Evolutionary conservation across 2,888 invertebrate species (phyloP), one percentile per base, ranked within the genome.

Genomic region (Ormia ochracea): DNA sequence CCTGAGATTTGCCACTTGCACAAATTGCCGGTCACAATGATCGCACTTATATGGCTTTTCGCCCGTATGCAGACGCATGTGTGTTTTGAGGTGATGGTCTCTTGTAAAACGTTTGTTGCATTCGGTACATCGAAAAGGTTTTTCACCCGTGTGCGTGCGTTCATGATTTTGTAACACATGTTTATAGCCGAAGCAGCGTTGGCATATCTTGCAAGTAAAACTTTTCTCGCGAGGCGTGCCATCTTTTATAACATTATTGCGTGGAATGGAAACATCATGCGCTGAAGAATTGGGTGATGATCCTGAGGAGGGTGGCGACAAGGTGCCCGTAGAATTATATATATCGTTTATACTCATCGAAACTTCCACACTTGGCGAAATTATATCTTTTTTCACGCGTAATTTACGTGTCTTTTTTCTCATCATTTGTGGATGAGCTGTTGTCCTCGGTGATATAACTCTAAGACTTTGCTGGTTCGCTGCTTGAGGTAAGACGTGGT

Each of bases 91-190:
- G 86, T 97, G 97, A 86, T 97, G 97, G 88, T 97, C 97, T 59
- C 97, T 92, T 1, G 97, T 97, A 90, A 97, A 97, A 82, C 96
- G 92, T 89, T 97, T 97, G 88, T 96, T 95, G 87, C 97, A 97
- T 89, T 96, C 95, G 31, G 94, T 94, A 86, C 97, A 97, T 88
- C 96, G 95, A 90, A 97, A 97, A 0, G 97, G 97, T 86, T 97
- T 97, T 88, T 97, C 97, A 0, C 97, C 97, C 0, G 97, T 97
- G 89, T 97, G 97, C 0, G 97, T 98, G 84, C 97, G 93, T 86
- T 97, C 97, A 90, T 97, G 97, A 88, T 97, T 97, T 90, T 97
- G 97, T 59, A 97, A 91, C 19, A 97, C 97, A 90, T 97, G 97
- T 87, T 97, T 97, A 91, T 97, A 97, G 56, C 97, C 97, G 86